These are phyloP conservation scores for Ridgeia piscesae DNA, from an alignment of 1,140 invertebrate genomes.

Conservation along the genomic window DNA sequence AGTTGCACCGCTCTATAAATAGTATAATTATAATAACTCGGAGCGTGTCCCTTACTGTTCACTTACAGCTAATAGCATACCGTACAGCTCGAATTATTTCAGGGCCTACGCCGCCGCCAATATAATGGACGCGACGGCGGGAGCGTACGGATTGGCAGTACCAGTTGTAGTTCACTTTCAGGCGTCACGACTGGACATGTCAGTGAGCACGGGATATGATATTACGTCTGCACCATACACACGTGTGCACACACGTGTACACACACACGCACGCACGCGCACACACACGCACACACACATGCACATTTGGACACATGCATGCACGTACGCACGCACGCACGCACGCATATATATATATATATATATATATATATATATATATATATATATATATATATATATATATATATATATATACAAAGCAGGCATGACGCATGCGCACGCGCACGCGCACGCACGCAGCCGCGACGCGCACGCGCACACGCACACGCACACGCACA, in stretches of 20 bases:
- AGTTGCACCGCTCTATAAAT: neutral
- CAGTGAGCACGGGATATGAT: neutral
- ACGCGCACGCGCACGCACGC: too few relatives aligned
- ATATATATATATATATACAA: too few relatives aligned
- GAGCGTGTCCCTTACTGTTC: neutral
- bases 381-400: too few relatives aligned
- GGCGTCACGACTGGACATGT: neutral
- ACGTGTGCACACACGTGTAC: neutral
- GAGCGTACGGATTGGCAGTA: neutral
- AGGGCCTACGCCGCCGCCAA: neutral
- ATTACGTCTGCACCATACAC: neutral
- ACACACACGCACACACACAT: too few relatives aligned
- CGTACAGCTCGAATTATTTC: neutral
- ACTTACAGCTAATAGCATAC: neutral
- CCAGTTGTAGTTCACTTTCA: neutral
- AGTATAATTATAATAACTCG: neutral
- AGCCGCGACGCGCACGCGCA: too few relatives aligned
- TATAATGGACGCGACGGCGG: neutral
- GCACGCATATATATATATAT: too few relatives aligned
- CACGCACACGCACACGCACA: too few relatives aligned
- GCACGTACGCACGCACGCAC: too few relatives aligned
- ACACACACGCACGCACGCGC: too few relatives aligned
- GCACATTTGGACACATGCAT: too few relatives aligned
- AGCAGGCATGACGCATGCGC: too few relatives aligned
- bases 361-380: too few relatives aligned